Conservation (phyloP, 2,888 invertebrate genomes). For the Andrena dorsata region DNA sequence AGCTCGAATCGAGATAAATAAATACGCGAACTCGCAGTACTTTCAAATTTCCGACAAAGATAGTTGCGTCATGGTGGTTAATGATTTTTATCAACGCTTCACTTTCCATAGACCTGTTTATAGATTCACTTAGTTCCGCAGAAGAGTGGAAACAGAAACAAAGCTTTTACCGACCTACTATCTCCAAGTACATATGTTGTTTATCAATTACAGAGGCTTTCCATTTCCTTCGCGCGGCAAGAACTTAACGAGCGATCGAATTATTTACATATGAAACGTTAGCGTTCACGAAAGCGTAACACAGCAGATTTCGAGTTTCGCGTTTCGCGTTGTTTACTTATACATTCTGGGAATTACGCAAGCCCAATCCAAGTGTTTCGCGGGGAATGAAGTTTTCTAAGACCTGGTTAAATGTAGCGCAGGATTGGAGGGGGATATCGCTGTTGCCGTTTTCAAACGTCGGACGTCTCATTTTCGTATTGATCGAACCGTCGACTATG, state of each 20-base stretch:
- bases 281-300: slow-evolving; percentile 35
- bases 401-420: slow-evolving; percentile 11
- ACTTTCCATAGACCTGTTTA: too few species aligned
- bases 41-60: too few species aligned
- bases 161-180: not conserved
- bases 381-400: slow-evolving; percentile 31
- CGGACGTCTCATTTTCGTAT: slow-evolving; percentile 40
- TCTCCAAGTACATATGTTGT: not conserved
- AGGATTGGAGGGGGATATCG: not conserved
- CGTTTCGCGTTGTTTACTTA: slow-evolving; percentile 1
- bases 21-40: not conserved
- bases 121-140: not conserved
- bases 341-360: slow-evolving; percentile 6
- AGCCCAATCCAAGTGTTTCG: not conserved
- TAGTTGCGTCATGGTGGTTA: too few species aligned
- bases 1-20: slow-evolving; percentile 26
- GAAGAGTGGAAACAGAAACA: not conserved
- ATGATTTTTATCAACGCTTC: too few species aligned
- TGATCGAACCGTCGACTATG: slow-evolving; percentile 34
- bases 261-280: slow-evolving; percentile 7
- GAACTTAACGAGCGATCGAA: not conserved
- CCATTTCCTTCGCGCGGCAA: not conserved
- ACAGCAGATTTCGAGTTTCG: slow-evolving; percentile 1
- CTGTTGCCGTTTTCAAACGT: slow-evolving; percentile 14
- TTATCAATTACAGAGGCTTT: slow-evolving; percentile 22